These are phyloP conservation scores for Spicauda simplicius DNA, from an alignment of 2,888 invertebrate genomes.

Conservation along the genomic window DNA sequence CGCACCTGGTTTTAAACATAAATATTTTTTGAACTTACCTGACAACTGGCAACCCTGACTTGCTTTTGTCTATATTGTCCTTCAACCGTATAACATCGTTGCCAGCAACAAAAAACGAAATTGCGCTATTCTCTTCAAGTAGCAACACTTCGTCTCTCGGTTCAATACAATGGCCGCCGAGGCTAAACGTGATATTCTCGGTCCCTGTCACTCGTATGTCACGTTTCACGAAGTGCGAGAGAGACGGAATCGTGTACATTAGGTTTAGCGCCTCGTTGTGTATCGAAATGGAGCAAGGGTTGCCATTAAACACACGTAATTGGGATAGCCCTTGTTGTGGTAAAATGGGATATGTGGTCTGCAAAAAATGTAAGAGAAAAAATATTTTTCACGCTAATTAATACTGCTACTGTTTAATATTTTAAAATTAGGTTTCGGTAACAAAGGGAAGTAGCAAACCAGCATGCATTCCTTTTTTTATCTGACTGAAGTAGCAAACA, in stretches of 20 bases:
- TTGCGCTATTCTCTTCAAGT: slow-evolving; percentile 61
- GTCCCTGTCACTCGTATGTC: slow-evolving; percentile 49
- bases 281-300: slow-evolving; percentile 73
- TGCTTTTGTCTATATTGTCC: slow-evolving; percentile 82
- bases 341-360: slow-evolving; percentile 85
- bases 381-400: too few relatives aligned
- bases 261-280: slow-evolving; percentile 72
- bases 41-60: slow-evolving; percentile 81
- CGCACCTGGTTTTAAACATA: background rate
- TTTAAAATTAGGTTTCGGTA: too few relatives aligned
- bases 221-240: slow-evolving; percentile 57
- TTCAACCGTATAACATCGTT: slow-evolving; percentile 53
- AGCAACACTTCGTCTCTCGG: slow-evolving; percentile 51
- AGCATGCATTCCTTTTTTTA: too few relatives aligned
- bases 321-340: slow-evolving; percentile 83
- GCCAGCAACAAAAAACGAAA: slow-evolving; percentile 61
- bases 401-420: too few relatives aligned
- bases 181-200: slow-evolving; percentile 49
- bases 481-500: too few relatives aligned
- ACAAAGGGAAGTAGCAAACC: too few relatives aligned
- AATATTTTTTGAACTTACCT: slow-evolving; percentile 69
- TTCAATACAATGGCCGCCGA: slow-evolving; percentile 57
- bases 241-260: slow-evolving; percentile 59
- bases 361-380: slow-evolving; percentile 44
- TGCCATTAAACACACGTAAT: slow-evolving; percentile 86